Evolutionary conservation across 2,797 vertebrate genomes (phyloP).

Genomic region (Melanotaenia nigrans): DNA sequence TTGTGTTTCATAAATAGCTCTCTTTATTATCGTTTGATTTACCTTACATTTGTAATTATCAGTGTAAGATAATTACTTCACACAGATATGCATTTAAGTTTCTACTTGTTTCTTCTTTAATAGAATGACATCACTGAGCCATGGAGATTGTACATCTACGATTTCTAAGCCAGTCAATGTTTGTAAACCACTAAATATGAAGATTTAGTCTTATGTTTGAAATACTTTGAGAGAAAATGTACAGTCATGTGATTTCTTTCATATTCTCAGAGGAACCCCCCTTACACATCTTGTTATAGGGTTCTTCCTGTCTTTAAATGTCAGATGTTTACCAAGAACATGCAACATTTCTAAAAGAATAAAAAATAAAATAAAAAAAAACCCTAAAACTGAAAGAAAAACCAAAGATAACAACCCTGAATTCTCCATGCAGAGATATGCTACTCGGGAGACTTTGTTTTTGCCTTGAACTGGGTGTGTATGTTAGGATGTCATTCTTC

Average conservation of each 20-base stretch:
- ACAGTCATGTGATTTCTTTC: background rate
- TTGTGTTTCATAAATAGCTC: too few relatives aligned
- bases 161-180: background rate
- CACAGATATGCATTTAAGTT: background rate
- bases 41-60: background rate
- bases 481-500: slow-evolving; percentile 66
- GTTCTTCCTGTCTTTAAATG: background rate
- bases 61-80: background rate
- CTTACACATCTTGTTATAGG: background rate
- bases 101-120: slow-evolving; percentile 6
- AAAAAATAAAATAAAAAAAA: background rate
- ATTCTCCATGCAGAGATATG: slow-evolving; percentile 5
- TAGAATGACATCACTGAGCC: slow-evolving; percentile 6
- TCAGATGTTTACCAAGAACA: slow-evolving; percentile 20
- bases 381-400: too few relatives aligned
- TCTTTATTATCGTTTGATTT: too few relatives aligned
- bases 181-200: background rate
- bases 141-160: background rate
- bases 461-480: slow-evolving; percentile 70
- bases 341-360: slow-evolving; percentile 6
- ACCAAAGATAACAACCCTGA: too few relatives aligned
- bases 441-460: slow-evolving; percentile 46
- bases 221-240: slow-evolving; percentile 26
- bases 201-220: background rate
- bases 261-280: background rate